Conservation (phyloP, 2,888 invertebrate genomes). For the Cepaea hortensis region DNA sequence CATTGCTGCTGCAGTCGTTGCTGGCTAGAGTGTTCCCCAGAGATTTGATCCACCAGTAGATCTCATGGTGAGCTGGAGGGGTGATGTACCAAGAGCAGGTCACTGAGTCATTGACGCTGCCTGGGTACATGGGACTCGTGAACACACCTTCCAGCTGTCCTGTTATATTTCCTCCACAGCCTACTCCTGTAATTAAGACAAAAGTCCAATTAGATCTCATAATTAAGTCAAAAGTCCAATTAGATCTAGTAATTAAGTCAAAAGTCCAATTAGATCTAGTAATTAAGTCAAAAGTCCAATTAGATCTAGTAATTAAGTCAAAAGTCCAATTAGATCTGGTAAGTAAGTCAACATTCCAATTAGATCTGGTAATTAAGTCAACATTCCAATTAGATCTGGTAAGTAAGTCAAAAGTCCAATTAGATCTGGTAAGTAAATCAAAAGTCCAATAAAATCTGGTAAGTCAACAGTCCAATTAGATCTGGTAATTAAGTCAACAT, state of each 20-base stretch:
- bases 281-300: neutral
- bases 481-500: no score
- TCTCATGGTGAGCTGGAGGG: constrained; percentile 83
- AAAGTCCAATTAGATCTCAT: neutral
- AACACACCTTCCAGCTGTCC: constrained; percentile 83
- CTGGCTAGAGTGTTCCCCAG: constrained; percentile 56
- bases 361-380: no score
- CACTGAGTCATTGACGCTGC: constrained; percentile 86
- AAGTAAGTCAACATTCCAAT: no score
- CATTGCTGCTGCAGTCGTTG: constrained; percentile 59
- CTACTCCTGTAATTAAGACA: constrained; percentile 71
- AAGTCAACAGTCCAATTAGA: no score
- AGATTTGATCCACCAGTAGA: constrained; percentile 84
- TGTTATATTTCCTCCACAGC: constrained; percentile 81
- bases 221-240: neutral
- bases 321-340: no score
- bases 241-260: neutral
- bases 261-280: neutral
- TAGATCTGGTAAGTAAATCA: no score
- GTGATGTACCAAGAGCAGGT: constrained; percentile 88
- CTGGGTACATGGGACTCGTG: constrained; percentile 89
- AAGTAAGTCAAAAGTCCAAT: no score
- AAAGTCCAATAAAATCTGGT: no score
- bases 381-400: no score
- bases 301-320: no score